Base-by-base conservation (phyloP, 2,113 vertebrate species). In the Caranx ignobilis region DNA sequence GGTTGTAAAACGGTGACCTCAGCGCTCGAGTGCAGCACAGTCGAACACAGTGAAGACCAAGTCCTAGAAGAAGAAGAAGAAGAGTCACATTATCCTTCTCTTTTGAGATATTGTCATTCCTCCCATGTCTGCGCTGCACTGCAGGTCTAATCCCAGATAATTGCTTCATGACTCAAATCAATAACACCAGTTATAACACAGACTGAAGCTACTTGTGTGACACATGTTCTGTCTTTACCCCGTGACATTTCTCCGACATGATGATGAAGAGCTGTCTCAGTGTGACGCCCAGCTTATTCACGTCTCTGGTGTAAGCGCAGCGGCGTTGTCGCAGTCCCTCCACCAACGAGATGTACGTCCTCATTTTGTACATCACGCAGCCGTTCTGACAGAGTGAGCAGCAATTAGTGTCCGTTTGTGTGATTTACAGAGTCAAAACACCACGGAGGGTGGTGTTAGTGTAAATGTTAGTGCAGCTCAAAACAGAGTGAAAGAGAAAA, bases 291-390 rank as follows among this genome's bases (percentile, higher is more conserved):
- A 91, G 66, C 31, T 55, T 79, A 65, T 83, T 65, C 55, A 92
- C 84, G 0, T 91, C 84, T 47, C 65, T 75, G 45, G 83, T 89
- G 83, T 91, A 84, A 1, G 86, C 81, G 11, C 93, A 94, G 70
- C 85, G 87, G 6, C 86, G 75, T 15, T 81, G 54, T 61, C 90
- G 73, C 72, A 91, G 60, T 59, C 66, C 82, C 1, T 88, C 87
- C 43, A 94, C 66, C 63, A 86, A 41, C 16, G 81, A 82, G 60
- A 91, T 11, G 82, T 94, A 95, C 48, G 41, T 73, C 66, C 65
- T 79, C 70, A 94, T 91, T 71, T 86, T 89, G 48, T 89, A 34
- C 87, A 94, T 92, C 67, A 94, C 79, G 35, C 93, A 94, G 0
- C 84, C 87, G n/a, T 94, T 94, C 93, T 94, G 88, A 60, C 0